Conservation (phyloP, 1,140 invertebrate genomes). For the Druon quercuslanigerum region DNA sequence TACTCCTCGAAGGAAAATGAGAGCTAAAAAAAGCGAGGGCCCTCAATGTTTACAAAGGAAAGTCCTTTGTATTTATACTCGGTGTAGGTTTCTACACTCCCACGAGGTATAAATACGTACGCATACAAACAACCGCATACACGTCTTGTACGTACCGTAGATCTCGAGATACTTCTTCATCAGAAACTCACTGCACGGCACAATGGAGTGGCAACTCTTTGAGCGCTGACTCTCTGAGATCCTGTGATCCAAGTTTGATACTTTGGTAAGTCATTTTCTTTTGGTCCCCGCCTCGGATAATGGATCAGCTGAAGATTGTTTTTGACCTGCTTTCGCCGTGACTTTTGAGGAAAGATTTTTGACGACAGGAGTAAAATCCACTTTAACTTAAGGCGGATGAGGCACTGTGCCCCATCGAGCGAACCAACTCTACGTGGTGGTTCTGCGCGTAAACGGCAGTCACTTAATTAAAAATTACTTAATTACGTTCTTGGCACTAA, state of each 20-base stretch:
- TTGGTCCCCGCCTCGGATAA: not conserved
- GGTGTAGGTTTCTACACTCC: not conserved
- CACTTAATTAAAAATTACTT: slow-evolving; percentile 82
- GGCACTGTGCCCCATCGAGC: slow-evolving; percentile 58
- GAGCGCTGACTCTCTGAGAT: slow-evolving; percentile 14
- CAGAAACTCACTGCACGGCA: slow-evolving; percentile 64
- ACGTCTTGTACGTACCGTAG: slow-evolving; percentile 7
- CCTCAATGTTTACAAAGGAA: slow-evolving; percentile 56
- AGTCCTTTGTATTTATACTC: slow-evolving; percentile 34
- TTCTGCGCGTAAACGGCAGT: slow-evolving; percentile 72
- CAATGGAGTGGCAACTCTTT: slow-evolving; percentile 68
- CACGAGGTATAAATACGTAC: not conserved
- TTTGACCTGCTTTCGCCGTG: not conserved
- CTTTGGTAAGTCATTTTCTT: not conserved
- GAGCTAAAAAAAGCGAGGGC: slow-evolving; percentile 41
- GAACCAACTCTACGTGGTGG: slow-evolving; percentile 56
- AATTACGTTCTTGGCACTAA: slow-evolving; percentile 81
- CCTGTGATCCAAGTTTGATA: too few relatives aligned
- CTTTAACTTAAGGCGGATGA: slow-evolving; percentile 56
- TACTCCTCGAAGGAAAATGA: slow-evolving; percentile 32
- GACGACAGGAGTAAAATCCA: slow-evolving; percentile 54
- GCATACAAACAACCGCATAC: slow-evolving; percentile 7
- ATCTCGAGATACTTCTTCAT: slow-evolving; percentile 66
- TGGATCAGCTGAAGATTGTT: not conserved
- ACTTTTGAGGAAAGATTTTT: slow-evolving; percentile 45